Conservation (phyloP, 1,140 invertebrate species). For the Hormaphis cornu region DNA sequence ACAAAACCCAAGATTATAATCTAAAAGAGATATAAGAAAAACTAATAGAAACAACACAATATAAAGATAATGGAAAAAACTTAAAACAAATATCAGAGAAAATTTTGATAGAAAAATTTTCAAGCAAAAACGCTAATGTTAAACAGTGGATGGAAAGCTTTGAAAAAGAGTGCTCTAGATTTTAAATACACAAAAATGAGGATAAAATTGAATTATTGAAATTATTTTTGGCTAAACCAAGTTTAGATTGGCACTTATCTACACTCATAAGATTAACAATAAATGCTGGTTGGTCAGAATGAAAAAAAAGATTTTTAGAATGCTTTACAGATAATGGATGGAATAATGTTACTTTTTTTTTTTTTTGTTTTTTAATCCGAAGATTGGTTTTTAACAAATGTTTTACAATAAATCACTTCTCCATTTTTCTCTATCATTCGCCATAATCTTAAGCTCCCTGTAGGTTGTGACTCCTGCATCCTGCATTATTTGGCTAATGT, state of each 20-base stretch:
- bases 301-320: constrained; percentile 9
- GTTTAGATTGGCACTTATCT: constrained; percentile 1
- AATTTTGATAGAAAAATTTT: background rate
- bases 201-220: constrained; percentile 20
- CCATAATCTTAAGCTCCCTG: too few relatives aligned
- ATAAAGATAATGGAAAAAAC: background rate
- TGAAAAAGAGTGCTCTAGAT: background rate
- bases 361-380: too few relatives aligned
- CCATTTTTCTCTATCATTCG: too few relatives aligned
- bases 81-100: background rate
- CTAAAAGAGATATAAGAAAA: constrained; percentile 1
- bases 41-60: background rate
- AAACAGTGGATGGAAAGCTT: background rate
- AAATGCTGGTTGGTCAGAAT: constrained; percentile 2
- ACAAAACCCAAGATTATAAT: background rate
- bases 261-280: background rate
- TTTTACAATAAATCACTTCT: too few relatives aligned
- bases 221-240: background rate
- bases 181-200: background rate
- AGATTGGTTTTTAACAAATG: too few relatives aligned
- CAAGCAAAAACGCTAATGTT: background rate
- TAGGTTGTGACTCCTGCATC: too few relatives aligned
- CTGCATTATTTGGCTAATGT: too few relatives aligned
- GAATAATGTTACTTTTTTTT: background rate
- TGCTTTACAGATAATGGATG: constrained; percentile 1